Evolutionary conservation across 1,140 invertebrate species (phyloP), one percentile per base, ranked within the genome.

Genomic region (Camponotus vicinus): DNA sequence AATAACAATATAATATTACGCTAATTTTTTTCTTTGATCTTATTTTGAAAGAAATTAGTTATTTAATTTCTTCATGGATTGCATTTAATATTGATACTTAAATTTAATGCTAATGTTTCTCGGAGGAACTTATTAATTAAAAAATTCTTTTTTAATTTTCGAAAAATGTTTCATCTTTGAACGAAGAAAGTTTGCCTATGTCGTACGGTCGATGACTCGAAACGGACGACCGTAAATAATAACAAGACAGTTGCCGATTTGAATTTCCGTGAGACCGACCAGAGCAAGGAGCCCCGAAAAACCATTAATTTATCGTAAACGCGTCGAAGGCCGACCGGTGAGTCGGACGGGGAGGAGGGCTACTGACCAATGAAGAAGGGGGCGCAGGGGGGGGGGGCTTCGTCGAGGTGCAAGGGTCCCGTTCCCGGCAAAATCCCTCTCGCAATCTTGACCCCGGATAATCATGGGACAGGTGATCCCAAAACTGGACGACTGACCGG

Each of bases 291-390:
- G 77, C 76, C 87, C 40, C 64, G 85, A 61, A 91, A 93, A 92
- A 92, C 92, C 92, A 94, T 94, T 94, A 94, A 94, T 94, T 93
- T 92, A 91, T 93, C 92, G 92, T 92, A 92, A 93, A 94, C 90
- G 91, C 83, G 79, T 55, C 45, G 88, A 79, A 18, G 69, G 61
- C 13, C 42, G 79, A 32, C 69, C 69, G 69, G 67, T 9, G 52
- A 82, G 3, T 71, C 77, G 40, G 67, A 73, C 67, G 27, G 69
- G 55, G 40, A 61, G 40, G 59, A 49, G 9, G 45, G 27, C 21
- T 27, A n/a, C 79, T 83, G 55, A 73, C 69, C 79, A 61, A 61
- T 49, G 67, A 77, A 87, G 85, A 73, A 59, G 64, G 86, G 64
- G 77, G 64, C 64, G 34, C 66, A 32, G 5, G 27, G 8, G 70